A percentile compares a stretch with the other conserved stretches of the same genome.
phyloP scores from a whole-genome alignment of 2,888 invertebrate species.

The Scaptomyza parva region DNA sequence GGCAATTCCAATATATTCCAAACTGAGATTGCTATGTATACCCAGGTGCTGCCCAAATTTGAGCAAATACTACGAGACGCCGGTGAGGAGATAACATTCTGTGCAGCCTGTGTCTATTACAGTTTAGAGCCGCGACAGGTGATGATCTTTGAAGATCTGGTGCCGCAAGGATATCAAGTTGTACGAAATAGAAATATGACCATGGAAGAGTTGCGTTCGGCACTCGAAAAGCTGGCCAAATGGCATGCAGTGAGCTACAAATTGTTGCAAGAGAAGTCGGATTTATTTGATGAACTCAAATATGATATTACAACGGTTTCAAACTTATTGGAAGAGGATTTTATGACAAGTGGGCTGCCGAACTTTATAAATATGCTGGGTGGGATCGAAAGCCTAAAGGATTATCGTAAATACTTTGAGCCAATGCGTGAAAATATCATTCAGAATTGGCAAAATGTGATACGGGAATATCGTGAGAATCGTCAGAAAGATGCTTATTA shows the following conservation, averaged over 20 bases:
- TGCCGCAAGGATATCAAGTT: slow-evolving; percentile 28
- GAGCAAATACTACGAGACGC: slow-evolving; percentile 60
- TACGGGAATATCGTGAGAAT: slow-evolving; percentile 55
- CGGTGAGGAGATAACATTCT: slow-evolving; percentile 59
- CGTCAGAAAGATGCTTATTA: slow-evolving; percentile 47
- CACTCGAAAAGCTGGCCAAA: slow-evolving; percentile 58
- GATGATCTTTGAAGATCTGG: slow-evolving; percentile 43
- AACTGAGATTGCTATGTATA: slow-evolving; percentile 77
- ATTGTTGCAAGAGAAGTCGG: slow-evolving; percentile 38
- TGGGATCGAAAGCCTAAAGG: slow-evolving; percentile 33
- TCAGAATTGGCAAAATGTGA: slow-evolving; percentile 15
- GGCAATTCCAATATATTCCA: slow-evolving; percentile 59
- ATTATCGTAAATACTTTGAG: slow-evolving; percentile 61
- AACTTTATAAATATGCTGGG: slow-evolving; percentile 57
- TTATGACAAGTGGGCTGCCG: slow-evolving; percentile 40
- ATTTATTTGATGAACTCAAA: slow-evolving; percentile 22
- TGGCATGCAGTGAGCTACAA: slow-evolving; percentile 63
- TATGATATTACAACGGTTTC: slow-evolving; percentile 33
- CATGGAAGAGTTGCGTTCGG: slow-evolving; percentile 23
- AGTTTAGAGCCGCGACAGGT: slow-evolving; percentile 42
- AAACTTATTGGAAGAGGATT: slow-evolving; percentile 23
- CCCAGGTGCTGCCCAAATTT: slow-evolving; percentile 72
- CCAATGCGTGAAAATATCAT: slow-evolving; percentile 36
- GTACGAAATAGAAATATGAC: slow-evolving; percentile 36
- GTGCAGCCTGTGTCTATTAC: slow-evolving; percentile 49